Percentiles rank a stretch among this genome's conserved stretches.
Conservation (phyloP, 2,797 vertebrate genomes). For the Oryzias sinensis region DNA sequence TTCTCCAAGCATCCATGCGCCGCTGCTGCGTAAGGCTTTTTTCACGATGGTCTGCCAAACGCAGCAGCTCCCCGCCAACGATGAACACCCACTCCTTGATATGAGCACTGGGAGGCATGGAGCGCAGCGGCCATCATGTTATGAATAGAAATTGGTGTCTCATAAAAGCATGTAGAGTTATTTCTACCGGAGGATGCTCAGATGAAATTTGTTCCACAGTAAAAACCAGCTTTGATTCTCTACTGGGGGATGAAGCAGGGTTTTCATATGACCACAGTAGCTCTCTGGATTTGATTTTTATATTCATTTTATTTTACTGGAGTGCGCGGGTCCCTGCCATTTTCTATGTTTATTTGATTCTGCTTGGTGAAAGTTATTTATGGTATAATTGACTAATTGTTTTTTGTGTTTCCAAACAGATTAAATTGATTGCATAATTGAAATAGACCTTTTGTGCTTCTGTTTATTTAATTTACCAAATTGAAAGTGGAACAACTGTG, state of each 20-base stretch:
- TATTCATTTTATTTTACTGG: not conserved
- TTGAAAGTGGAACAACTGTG: constrained; percentile 9
- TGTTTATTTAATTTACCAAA: constrained; percentile 28
- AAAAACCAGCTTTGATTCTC: constrained; percentile 2
- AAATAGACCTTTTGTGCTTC: constrained; percentile 6
- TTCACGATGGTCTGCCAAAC: constrained; percentile 44
- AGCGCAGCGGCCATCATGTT: constrained; percentile 37
- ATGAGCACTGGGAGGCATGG: constrained; percentile 32
- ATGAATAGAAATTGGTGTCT: constrained; percentile 24
- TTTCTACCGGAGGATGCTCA: constrained; percentile 17
- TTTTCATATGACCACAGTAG: not conserved
- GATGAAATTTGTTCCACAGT: constrained; percentile 10
- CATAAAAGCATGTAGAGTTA: constrained; percentile 14
- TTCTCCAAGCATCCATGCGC: constrained; percentile 65
- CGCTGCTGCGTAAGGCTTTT: constrained; percentile 58
- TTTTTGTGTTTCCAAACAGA: constrained; percentile 33
- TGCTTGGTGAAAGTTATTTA: constrained; percentile 29
- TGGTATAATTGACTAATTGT: constrained; percentile 26
- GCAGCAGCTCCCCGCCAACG: constrained; percentile 26
- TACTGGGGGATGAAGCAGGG: not conserved
- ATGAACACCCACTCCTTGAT: constrained; percentile 25
- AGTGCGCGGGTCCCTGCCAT: not conserved
- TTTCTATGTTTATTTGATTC: constrained; percentile 15
- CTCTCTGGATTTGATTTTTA: not conserved
- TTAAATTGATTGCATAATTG: constrained; percentile 30